These are phyloP conservation scores for Pristionchus exspectatus DNA, from an alignment of 2,888 invertebrate species.

Conservation along the genomic window DNA sequence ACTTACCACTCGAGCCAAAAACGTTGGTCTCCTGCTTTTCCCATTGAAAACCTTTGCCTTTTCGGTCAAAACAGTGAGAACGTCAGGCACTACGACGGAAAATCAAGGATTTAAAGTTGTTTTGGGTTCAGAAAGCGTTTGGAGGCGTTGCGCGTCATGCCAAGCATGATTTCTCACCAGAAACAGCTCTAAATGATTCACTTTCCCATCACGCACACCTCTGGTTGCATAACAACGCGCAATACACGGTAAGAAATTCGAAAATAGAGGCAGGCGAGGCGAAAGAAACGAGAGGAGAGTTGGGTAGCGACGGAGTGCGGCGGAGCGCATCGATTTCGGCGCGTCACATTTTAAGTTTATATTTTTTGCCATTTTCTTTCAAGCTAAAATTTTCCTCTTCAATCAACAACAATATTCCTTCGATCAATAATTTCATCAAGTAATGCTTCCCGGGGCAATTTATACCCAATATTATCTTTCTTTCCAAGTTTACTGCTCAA, in stretches of 20 bases:
- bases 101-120: neutral
- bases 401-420: neutral
- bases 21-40: neutral
- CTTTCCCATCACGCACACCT: too few species aligned
- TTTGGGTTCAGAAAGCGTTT: neutral
- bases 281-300: neutral
- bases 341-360: neutral
- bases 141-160: too few species aligned
- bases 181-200: neutral
- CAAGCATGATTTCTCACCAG: too few species aligned
- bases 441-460: neutral
- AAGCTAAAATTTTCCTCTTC: neutral
- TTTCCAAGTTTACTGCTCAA: neutral
- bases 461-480: neutral
- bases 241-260: neutral
- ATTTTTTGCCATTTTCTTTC: neutral
- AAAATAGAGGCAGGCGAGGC: neutral
- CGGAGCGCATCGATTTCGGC: neutral
- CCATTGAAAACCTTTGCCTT: neutral
- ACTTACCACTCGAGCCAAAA: neutral
- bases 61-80: neutral
- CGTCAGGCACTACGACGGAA: neutral
- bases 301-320: neutral
- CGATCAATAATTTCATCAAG: neutral
- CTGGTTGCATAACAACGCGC: slow-evolving; percentile 18